A percentile compares a stretch with the other conserved stretches of the same genome.
These are phyloP conservation scores for Stenolophus ochropezus DNA, from an alignment of 2,888 invertebrate species.

Conservation along the genomic window DNA sequence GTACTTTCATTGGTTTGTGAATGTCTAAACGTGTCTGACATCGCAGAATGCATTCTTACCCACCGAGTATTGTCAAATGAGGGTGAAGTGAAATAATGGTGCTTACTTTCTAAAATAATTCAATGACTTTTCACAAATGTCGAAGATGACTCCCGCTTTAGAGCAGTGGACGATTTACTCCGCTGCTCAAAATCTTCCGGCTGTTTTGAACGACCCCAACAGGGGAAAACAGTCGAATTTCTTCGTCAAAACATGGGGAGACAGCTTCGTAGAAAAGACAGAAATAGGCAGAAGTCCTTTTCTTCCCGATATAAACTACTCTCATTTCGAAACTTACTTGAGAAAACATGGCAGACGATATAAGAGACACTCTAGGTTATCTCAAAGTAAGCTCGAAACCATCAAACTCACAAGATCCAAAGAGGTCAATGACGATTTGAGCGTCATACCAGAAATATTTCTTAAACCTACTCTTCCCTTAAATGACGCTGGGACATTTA, in stretches of 20 bases:
- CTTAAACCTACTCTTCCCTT: conserved; percentile 86
- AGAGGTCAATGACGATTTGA: conserved; percentile 74
- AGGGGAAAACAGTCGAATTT: conserved; percentile 93
- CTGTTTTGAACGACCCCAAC: conserved; percentile 95
- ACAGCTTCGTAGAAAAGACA: conserved; percentile 90
- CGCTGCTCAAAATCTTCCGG: conserved; percentile 95
- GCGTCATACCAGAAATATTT: conserved; percentile 90
- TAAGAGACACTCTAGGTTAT: conserved; percentile 74
- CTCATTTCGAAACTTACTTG: conserved; percentile 91
- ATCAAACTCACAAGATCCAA: conserved; percentile 63
- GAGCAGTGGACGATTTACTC: conserved; percentile 91
- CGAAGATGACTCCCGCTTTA: conserved; percentile 68
- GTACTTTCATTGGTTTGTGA: background rate
- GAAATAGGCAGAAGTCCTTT: conserved; percentile 86
- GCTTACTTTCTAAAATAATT: conserved; percentile 5
- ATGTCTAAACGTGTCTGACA: conserved; percentile 22
- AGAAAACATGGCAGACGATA: conserved; percentile 83
- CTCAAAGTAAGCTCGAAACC: conserved; percentile 41
- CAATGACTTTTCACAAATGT: conserved; percentile 61
- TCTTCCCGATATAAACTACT: conserved; percentile 87
- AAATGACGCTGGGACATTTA: conserved; percentile 87
- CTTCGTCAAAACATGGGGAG: conserved; percentile 98
- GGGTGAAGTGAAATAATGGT: conserved; percentile 49
- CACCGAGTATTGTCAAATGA: conserved; percentile 26
- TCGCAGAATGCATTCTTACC: conserved; percentile 37